A percentile compares a stretch with the other conserved stretches of the same genome.
phyloP scores from a whole-genome alignment of 2,113 vertebrate species.

The Stigmatopora nigra region DNA sequence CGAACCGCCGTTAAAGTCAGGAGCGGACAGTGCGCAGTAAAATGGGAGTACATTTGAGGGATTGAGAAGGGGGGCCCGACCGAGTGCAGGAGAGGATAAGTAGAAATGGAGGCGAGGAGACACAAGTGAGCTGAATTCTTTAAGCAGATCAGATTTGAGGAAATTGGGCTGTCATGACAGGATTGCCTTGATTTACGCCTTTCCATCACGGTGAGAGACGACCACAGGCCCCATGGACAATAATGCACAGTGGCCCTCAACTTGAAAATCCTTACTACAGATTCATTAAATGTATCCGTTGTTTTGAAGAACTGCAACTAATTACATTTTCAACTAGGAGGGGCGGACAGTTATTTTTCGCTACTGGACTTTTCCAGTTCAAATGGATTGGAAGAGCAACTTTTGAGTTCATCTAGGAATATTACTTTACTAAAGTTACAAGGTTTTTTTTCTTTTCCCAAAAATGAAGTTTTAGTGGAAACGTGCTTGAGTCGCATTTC shows the following conservation, averaged over 20 bases:
- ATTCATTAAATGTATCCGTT: not conserved
- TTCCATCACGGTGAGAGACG: slow-evolving; percentile 79
- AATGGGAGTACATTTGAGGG: slow-evolving; percentile 21
- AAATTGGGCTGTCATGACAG: slow-evolving; percentile 99
- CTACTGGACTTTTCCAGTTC: too few relatives aligned
- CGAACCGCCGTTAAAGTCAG: slow-evolving; percentile 13
- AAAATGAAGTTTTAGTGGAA: too few relatives aligned
- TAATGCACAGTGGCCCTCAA: slow-evolving; percentile 43
- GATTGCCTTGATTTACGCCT: slow-evolving; percentile 97
- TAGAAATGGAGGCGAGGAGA: slow-evolving; percentile 22
- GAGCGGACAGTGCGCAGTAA: slow-evolving; percentile 20
- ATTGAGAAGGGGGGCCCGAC: slow-evolving; percentile 3
- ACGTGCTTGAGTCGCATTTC: too few relatives aligned
- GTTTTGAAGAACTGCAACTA: too few relatives aligned
- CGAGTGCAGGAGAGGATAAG: slow-evolving; percentile 19
- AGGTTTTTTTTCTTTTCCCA: too few relatives aligned
- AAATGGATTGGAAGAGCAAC: too few relatives aligned
- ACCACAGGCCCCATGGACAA: slow-evolving; percentile 40
- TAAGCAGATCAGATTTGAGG: slow-evolving; percentile 99
- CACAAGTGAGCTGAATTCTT: slow-evolving; percentile 76
- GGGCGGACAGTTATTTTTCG: too few relatives aligned
- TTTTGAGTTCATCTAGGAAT: too few relatives aligned
- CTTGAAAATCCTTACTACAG: slow-evolving; percentile 21
- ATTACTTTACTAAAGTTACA: too few relatives aligned
- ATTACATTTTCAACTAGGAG: too few relatives aligned